Base-by-base conservation (phyloP, 2,888 invertebrate genomes). In the Syrphus vitripennis region DNA sequence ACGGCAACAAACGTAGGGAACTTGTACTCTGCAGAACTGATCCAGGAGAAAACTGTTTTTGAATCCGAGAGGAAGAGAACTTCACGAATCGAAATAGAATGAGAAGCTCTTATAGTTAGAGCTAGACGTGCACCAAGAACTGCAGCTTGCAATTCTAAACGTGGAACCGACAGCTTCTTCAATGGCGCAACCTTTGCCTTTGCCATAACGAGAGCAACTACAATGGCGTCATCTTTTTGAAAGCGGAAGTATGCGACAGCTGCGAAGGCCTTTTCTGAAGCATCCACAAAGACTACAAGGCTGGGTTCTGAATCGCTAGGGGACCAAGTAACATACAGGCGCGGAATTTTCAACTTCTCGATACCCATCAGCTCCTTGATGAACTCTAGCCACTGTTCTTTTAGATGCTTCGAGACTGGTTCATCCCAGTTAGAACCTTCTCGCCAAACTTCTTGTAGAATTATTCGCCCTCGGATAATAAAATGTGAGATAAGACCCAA, bases 351-450 rank as follows among this genome's bases (percentile, higher is more conserved):
- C 4, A 53, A 10, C 1, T 50, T 12, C 9, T 74, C 37, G n/a
- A 61, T 61, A 6, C 12, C 7, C 16, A 6, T 21, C 12, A 50
- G 26, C n/a, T 74, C 50, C 10, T 61, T 57, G 42, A 72, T 48
- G 57, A 57, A 57, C 1, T 48, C 9, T 34, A 59, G 19, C 57
- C 57, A 72, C 24, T 48, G 48, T 29, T 29, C 31, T 26, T 29
- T 70, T 26, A 70, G 16, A 42, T 24, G 21, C 3, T 9, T 12
- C 1, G 42, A 34, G 10, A 59, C 21, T 2, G 48, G 59, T 31
- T 72, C 59, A 37, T 72, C 59, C 59, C 59, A 61, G 16, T 61
- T 57, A 12, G 16, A 72, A 16, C 72, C 72, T 19, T 72, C 59
- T 0, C 71, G 31, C 48, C 72, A 72, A 7, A 70, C 34, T 16